Percentiles rank a stretch among this genome's conserved stretches.
Conservation (phyloP, 2,113 vertebrate genomes). For the Nothobranchius furzeri region DNA sequence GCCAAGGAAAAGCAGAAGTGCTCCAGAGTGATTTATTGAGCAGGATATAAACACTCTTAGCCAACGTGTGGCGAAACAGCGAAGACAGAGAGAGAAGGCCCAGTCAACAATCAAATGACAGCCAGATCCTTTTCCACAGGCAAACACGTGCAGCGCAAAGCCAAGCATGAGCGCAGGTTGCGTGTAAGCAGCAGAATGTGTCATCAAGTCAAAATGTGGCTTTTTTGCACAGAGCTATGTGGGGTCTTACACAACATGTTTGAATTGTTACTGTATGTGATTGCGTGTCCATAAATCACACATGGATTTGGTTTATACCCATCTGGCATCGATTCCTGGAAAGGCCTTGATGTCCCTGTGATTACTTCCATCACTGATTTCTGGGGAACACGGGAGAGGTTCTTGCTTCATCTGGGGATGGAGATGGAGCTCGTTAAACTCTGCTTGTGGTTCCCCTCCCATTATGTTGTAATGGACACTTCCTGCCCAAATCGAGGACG, state of each 20-base stretch:
- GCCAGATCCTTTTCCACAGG: constrained; percentile 28
- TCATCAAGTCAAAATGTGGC: constrained; percentile 22
- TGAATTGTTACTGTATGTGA: constrained; percentile 25
- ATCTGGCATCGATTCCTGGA: constrained; percentile 65
- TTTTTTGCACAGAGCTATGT: constrained; percentile 20
- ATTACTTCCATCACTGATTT: constrained; percentile 41
- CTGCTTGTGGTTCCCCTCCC: not conserved
- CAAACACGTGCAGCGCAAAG: constrained; percentile 22
- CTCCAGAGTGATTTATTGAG: constrained; percentile 22
- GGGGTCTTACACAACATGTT: constrained; percentile 43
- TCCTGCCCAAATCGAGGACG: constrained; percentile 14
- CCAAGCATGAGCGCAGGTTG: constrained; percentile 18
- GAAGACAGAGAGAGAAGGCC: constrained; percentile 6
- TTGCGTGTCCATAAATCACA: constrained; percentile 51
- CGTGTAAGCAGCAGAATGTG: constrained; percentile 32
- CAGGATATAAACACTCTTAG: not conserved
- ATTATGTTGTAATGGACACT: not conserved
- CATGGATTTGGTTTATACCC: constrained; percentile 58
- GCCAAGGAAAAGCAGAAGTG: constrained; percentile 13
- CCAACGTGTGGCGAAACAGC: constrained; percentile 16
- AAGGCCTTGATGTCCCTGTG: constrained; percentile 57
- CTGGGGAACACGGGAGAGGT: constrained; percentile 18
- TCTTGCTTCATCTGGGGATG: constrained; percentile 9
- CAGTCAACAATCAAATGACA: constrained; percentile 15
- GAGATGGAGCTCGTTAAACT: constrained; percentile 7